Evolutionary conservation across 1,140 invertebrate genomes (phyloP), one percentile per base, ranked within the genome.

Genomic region (Pantala flavescens): DNA sequence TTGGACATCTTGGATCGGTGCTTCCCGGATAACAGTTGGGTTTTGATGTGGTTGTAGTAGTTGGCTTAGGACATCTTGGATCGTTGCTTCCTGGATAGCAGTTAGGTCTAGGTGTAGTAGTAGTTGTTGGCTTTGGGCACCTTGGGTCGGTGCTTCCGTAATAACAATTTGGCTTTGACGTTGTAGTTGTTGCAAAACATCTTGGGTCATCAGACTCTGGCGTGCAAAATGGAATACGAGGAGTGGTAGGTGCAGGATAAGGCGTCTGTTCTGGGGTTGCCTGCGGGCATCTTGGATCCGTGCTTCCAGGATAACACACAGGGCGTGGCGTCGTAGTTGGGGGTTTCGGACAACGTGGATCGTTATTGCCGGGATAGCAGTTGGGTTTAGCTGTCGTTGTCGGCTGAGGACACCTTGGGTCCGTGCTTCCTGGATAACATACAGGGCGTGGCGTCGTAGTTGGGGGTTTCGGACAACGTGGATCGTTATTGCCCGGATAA

Each of bases 1-100:
- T 76, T 71, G 78, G 42, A 77, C 82, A 85, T 28, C 81, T 78
- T 23, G 82, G 81, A 79, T 85, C 83, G 1, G 74, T 81, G n/a
- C 79, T 75, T 0, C 78, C 77, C 28, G 77, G 78, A 73, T 74
- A 77, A 74, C 77, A 79, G 2, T 77, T 16, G 76, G 75, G n/a
- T 74, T n/a, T 7, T 71, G 75, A 70, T n/a, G 49, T 23, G 2
- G 74, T 42, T 5, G 79, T 77, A 70, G 24, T 78, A 24, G 23
- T 76, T 72, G 81, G 70, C 70, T 72, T 23, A 63, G 74, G 74
- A 24, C 43, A 76, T 43, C 73, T 70, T 11, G 73, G 73, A 49
- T 77, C 74, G 7, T 71, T 70, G 0, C 72, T 75, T 16, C 78
- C 78, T 49, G 76, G 77, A 24, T 36, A 24, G 72, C 36, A 72